Conservation (phyloP, 2,113 vertebrate genomes). For the Myiagra hebetior region DNA sequence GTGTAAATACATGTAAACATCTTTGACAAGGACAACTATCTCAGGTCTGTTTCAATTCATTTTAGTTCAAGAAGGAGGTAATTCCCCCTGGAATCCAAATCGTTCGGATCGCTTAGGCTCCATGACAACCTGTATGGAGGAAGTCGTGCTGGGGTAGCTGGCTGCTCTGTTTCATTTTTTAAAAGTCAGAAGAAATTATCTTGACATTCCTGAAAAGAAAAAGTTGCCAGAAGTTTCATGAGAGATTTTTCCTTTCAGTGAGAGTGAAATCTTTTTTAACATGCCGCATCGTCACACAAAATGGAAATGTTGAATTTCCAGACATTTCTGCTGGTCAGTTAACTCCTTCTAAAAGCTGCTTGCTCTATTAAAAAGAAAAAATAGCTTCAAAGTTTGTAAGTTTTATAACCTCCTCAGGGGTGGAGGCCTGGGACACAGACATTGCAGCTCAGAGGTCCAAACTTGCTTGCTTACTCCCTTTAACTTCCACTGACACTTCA, state of each 20-base stretch:
- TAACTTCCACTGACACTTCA: neutral
- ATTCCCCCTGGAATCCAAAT: neutral
- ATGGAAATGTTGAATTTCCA: constrained; percentile 41
- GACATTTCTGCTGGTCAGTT: neutral
- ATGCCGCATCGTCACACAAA: neutral
- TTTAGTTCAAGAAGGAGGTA: constrained; percentile 1
- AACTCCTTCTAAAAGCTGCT: neutral
- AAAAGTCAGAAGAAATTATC: constrained; percentile 59
- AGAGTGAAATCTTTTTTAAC: constrained; percentile 37
- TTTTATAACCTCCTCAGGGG: neutral
- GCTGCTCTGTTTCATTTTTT: constrained; percentile 48
- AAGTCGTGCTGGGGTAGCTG: constrained; percentile 36
- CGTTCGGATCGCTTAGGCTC: neutral
- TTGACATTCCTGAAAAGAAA: constrained; percentile 36
- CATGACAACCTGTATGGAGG: constrained; percentile 34
- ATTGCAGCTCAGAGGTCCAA: neutral
- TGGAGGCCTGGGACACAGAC: neutral
- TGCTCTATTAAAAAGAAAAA: neutral
- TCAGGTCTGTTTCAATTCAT: constrained; percentile 23
- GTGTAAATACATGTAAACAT: constrained; percentile 14
- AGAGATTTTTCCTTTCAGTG: constrained; percentile 33
- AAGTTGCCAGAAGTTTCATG: constrained; percentile 33
- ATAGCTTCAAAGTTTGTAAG: neutral
- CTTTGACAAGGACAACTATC: constrained; percentile 36
- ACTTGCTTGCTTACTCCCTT: neutral